Conservation (phyloP, 2,797 vertebrate genomes). For the Coregonus ussuriensis region DNA sequence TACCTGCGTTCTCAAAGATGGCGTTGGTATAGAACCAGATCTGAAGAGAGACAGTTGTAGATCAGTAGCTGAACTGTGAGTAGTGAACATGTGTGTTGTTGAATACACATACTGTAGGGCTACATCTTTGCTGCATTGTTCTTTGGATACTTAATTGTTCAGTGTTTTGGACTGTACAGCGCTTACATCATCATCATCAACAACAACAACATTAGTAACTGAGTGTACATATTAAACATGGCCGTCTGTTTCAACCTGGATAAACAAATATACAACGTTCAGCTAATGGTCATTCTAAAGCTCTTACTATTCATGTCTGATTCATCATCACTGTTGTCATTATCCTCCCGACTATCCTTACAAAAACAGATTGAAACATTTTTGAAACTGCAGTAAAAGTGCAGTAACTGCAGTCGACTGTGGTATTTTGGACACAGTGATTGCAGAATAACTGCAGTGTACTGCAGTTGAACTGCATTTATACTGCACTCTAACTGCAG, state of each 20-base stretch:
- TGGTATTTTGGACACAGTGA: no score
- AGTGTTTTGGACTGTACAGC: neutral
- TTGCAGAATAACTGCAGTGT: no score
- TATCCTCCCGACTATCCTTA: constrained; percentile 35
- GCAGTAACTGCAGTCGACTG: no score
- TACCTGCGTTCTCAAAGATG: constrained; percentile 85
- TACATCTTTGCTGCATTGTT: neutral
- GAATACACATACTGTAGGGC: neutral
- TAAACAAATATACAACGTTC: neutral
- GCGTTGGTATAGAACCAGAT: constrained; percentile 94
- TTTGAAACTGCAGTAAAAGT: no score
- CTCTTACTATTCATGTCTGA: constrained; percentile 19
- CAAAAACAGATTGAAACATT: no score
- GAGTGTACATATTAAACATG: neutral
- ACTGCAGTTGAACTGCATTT: no score
- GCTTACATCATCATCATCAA: no score
- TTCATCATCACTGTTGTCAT: constrained; percentile 61
- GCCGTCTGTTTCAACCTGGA: neutral
- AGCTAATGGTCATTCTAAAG: neutral
- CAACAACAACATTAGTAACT: neutral
- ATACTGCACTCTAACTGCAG: no score
- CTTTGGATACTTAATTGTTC: neutral
- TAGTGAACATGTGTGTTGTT: neutral
- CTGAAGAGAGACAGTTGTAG: constrained; percentile 65
- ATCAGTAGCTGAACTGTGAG: constrained; percentile 14